Evolutionary conservation across 2,888 invertebrate species (phyloP), one percentile per base, ranked within the genome.

Genomic region (Aplocera efformata): DNA sequence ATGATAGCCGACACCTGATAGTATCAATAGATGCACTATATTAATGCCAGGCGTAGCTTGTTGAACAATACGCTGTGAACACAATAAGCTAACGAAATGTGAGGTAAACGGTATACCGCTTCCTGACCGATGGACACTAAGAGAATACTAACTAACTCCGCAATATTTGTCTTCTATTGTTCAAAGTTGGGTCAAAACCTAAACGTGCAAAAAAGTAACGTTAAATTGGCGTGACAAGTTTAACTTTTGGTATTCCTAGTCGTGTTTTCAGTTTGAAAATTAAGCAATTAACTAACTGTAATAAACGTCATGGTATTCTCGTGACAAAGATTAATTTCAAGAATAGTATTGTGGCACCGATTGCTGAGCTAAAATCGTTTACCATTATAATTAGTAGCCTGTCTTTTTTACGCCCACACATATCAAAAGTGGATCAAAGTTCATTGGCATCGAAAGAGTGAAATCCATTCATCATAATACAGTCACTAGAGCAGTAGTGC

Each of bases 401-500:
- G 67, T 67, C 67, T 77, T 72, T 73, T 17, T 70, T 56, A 76
- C 79, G 71, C 81, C 79, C 72, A 82, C 82, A 65, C 62, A 40
- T 50, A 63, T 64, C 56, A 53, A 62, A 85, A 81, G 70, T 74
- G 72, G 82, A 73, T 63, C 82, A 80, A 76, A 84, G 84, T 84
- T 84, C 80, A 79, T 70, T 67, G 83, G 79, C 83, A 72, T 63
- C 57, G 57, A 75, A 68, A 68, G 64, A 80, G 82, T 79, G 77
- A 79, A 80, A 82, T 64, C 74, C 77, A 83, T 83, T 83, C 82
- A 80, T 76, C 76, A 75, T 63, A 57, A 63, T 69, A 67, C 65
- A 65, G 75, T 72, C 72, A 79, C 71, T 77, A 72, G 73, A 72
- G 75, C 75, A 71, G 70, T 77, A 71, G 75, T 74, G 67, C 67